Base-by-base conservation (phyloP, 2,888 invertebrate species). In the Anaspis maculata region DNA sequence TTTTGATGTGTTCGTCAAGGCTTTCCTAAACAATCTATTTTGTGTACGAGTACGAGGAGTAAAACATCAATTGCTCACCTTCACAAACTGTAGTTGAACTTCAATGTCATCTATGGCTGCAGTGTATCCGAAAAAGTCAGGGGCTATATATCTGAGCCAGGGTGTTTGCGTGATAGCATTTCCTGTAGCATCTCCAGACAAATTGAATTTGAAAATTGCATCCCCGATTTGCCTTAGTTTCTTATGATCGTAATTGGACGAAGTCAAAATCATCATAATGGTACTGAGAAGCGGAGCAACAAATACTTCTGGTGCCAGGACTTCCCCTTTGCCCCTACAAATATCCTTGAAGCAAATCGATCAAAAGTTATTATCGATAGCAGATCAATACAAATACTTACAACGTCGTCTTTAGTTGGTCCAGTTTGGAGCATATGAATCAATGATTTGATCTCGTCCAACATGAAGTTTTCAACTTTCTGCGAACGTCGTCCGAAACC, bases 401-500 rank as follows among this genome's bases (percentile, higher is more conserved):
- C 49, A 49, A 51, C 29, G 14, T n/a, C 25, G 15, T 11, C n/a
- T n/a, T n/a, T n/a, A n/a, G n/a, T n/a, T 1, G 72, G 68, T 3
- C 72, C 72, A 27, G 62, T 59, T 14, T 62, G 66, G 6, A 74
- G 57, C 3, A 70, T 46, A 27, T 72, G 61, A 2, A 75, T 42
- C 31, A 74, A 53, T 30, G 65, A 55, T 1, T 50, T 42, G 1
- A 72, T 51, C 57, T 75, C 71, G 27, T 69, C 68, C 24, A 59
- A 55, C 1, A 68, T 62, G 3, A 66, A 51, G 4, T 52, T 37
- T 49, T 82, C 82, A 22, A 78, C 57, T 5, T 61, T 62, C 1
- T 62, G 60, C 21, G 71, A 72, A 2, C 81, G 70, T 27, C 78
- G 68, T 0, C 82, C 82, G 41, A 83, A 81, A 2, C 82, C 82